These are phyloP conservation scores for Ceyx cyanopectus DNA, from an alignment of 2,113 vertebrate species.

Conservation along the genomic window DNA sequence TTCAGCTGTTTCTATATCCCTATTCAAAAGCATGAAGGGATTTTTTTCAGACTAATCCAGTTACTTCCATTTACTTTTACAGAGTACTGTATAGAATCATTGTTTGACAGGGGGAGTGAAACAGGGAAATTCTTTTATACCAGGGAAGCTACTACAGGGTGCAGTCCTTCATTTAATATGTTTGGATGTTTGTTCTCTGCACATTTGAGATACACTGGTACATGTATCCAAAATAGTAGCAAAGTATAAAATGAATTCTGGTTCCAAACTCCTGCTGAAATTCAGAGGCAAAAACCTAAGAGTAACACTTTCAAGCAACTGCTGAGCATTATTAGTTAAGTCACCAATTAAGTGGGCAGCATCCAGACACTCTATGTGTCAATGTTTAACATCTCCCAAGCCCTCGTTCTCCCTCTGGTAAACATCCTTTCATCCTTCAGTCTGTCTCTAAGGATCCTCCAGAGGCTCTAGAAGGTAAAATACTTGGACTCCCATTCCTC, in stretches of 20 bases:
- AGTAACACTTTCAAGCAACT: neutral
- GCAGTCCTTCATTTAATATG: neutral
- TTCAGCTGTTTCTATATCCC: neutral
- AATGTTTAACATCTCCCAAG: neutral
- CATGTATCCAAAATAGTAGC: neutral
- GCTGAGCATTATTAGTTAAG: neutral
- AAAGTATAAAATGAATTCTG: neutral
- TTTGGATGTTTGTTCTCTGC: neutral
- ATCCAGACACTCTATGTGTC: neutral
- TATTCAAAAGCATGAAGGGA: neutral
- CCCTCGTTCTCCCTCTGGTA: neutral
- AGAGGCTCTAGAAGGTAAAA: neutral
- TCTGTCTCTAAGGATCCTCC: neutral
- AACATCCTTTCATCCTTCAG: neutral
- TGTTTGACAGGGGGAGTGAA: neutral
- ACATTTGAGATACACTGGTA: neutral
- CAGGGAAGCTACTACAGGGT: neutral
- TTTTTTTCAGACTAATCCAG: neutral
- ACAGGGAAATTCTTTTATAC: neutral
- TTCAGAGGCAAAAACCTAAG: neutral
- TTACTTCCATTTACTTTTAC: neutral
- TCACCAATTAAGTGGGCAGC: neutral
- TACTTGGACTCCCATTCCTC: neutral
- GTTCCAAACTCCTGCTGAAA: neutral
- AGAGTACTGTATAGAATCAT: neutral